Conservation (phyloP, 2,888 invertebrate genomes). For the Loripinus fragilis region DNA sequence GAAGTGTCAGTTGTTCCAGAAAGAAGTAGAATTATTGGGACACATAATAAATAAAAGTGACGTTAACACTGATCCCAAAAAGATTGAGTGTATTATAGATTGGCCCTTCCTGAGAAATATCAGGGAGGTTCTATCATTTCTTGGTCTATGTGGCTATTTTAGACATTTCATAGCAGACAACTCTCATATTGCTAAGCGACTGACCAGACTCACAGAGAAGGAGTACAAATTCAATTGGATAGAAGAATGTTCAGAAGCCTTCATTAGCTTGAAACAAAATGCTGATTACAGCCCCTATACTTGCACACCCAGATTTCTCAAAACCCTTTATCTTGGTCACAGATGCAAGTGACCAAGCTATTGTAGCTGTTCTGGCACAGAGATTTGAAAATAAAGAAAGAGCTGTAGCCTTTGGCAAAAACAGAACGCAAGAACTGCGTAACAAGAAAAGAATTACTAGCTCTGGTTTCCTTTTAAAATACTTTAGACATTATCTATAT, state of each 20-base stretch:
- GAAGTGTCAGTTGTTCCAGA: constrained; percentile 32
- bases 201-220: constrained; percentile 32
- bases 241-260: constrained; percentile 34
- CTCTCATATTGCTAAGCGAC: constrained; percentile 23
- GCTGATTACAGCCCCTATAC: not conserved
- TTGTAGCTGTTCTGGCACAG: not conserved
- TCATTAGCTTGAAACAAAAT: not conserved
- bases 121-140: constrained; percentile 35
- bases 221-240: constrained; percentile 35
- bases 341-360: not conserved
- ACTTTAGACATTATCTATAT: too few species aligned
- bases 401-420: not conserved
- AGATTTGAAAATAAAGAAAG: not conserved
- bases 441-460: not conserved
- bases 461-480: too few species aligned
- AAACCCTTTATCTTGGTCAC: not conserved
- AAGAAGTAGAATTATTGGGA: not conserved
- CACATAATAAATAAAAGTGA: constrained; percentile 1
- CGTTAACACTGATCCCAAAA: constrained; percentile 26
- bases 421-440: not conserved
- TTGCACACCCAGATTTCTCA: not conserved
- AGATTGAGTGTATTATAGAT: constrained; percentile 23
- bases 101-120: constrained; percentile 35
- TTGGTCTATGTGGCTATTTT: constrained; percentile 45
- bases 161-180: constrained; percentile 33